Evolutionary conservation across 53 echinoderm and acorn worm species (phyloP), one percentile per base, ranked within the genome.

Genomic region (Henricia sp.): DNA sequence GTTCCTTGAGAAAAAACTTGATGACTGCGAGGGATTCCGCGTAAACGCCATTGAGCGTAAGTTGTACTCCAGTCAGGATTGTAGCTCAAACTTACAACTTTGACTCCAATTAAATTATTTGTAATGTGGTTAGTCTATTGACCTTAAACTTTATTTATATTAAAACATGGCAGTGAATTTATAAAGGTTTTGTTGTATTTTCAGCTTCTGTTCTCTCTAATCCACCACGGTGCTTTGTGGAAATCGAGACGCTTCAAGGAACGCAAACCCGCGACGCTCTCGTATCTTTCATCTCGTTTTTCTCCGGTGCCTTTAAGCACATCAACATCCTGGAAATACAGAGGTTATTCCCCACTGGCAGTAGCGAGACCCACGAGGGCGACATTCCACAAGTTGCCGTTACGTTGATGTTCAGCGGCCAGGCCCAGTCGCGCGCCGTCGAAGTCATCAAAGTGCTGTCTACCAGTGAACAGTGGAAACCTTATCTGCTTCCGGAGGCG

Each of bases 261-360:
- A 52, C 43, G 4, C 24, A 67, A 23, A 83, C 92, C 37, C 88
- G 88, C 34, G 71, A 46, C 38, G 50, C 72, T 63, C 92, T 94
- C 64, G 85, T 66, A 33, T 83, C 94, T 62, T 84, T 94, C 73
- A 76, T 97, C 52, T 70, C 83, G 11, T 43, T 39, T 30, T 94
- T 94, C 90, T 97, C 94, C 56, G 93, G 91, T 37, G 94, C 96
- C 53, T 97, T 97, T 92, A 94, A 94, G 37, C 97, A 94, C 34
- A 67, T 87, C 42, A 88, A 80, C 65, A 77, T 97, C 84, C 72
- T 90, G 62, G 93, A 96, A 67, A 88, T 85, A 17, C 68, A 71
- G 32, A 42, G 68, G 51, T 42, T 77, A 41, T 59, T 59, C 60
- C 77, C 77, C 5, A 8, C 60, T 42, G 77, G 76, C 16, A 28